Evolutionary conservation across 37 sponge, comb jelly and placozoan species (phyloP), one percentile per base, ranked within the genome.

Genomic region (Beroe ovata): DNA sequence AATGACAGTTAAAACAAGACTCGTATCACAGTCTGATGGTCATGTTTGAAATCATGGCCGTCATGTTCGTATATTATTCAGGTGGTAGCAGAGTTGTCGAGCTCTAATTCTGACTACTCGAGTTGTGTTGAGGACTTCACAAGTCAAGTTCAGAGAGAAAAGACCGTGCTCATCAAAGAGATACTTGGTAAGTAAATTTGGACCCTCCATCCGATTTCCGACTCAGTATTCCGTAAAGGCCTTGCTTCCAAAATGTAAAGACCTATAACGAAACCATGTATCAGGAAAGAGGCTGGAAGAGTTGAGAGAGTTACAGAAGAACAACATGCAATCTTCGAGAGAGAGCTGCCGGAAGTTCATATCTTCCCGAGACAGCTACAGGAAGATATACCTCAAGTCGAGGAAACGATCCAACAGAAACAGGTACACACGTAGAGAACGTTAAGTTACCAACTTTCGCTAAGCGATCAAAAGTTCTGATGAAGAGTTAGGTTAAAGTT

Each of bases 171-270:
- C 29, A 62, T 62, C 29, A 21, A 25, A 21, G 63, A 62, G 20
- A 62, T 62, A 28, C 63, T 62, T 20, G 63, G 63, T 62, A 62
- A 62, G 21, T 62, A n/a, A n/a, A n/a, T n/a, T n/a, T n/a, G n/a
- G n/a, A n/a, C n/a, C n/a, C n/a, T n/a, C n/a, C n/a, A n/a, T n/a
- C n/a, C n/a, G n/a, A n/a, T n/a, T n/a, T n/a, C n/a, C n/a, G n/a
- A n/a, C n/a, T n/a, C n/a, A n/a, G n/a, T n/a, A n/a, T n/a, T n/a
- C n/a, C n/a, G n/a, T n/a, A n/a, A n/a, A n/a, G n/a, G n/a, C n/a
- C n/a, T n/a, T n/a, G n/a, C n/a, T n/a, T n/a, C n/a, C n/a, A n/a
- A n/a, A n/a, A n/a, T n/a, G 54, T 47, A 47, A 47, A 47, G 54
- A 47, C 6, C 54, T 47, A 47, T 16, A 47, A 47, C 11, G 6